Base-by-base conservation (phyloP, 1,140 invertebrate genomes). In the Drosophila seguyi region DNA sequence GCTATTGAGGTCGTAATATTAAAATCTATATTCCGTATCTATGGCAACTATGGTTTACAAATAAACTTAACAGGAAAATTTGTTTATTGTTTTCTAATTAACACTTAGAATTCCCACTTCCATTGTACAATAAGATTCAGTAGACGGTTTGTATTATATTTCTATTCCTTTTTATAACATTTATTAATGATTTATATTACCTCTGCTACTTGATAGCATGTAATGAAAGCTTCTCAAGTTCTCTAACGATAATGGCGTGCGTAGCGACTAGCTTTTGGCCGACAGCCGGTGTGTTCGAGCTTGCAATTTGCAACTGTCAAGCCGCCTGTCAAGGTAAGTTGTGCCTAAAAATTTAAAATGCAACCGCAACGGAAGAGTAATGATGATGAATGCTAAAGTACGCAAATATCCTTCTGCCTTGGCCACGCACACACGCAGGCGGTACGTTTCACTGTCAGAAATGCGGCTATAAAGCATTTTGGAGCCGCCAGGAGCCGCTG, bases 351-450 rank as follows among this genome's bases (percentile, higher is more conserved):
- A 76, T 76, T 75, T 63, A 79, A 88, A 78, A 60, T 78, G 75
- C 75, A 77, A 67, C 74, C 57, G 57, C 74, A 76, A 48, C 61
- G 69, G 67, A 88, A 84, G 85, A 90, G 60, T 90, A 90, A 90
- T 90, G 85, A 90, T 90, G 86, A 90, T 90, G 85, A 90, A 90
- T 79, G 52, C 78, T 85, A 85, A 90, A 90, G 80, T 90, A 90
- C 85, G 81, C 81, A 90, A 90, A 90, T 90, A 90, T 88, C 85
- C 81, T 74, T 81, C 77, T 88, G 58, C n/a, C 16, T 31, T 18
- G 62, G 68, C 75, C 81, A 81, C 50, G 74, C 81, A 84, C 69
- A 55, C 68, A 73, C 75, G 73, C 81, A 87, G 63, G 47, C 25
- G 47, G 47, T 25, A 81, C 85, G 84, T 88, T 88, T 90, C 81